Evolutionary conservation across 2,888 invertebrate species (phyloP), one percentile per base, ranked within the genome.

Genomic region (Platypus cylindrus): DNA sequence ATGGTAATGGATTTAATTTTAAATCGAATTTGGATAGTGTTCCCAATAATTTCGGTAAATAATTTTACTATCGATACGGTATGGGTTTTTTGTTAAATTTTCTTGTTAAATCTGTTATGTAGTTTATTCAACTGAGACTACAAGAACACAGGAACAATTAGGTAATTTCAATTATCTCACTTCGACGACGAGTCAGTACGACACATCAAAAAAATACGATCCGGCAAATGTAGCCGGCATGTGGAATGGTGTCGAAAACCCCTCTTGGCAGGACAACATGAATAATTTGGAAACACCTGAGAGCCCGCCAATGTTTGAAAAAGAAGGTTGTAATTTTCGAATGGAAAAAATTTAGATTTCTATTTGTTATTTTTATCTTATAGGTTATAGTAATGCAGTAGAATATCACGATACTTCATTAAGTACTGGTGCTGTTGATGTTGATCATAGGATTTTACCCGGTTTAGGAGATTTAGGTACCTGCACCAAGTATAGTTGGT

Each of bases 291-390:
- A 74, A 47, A 75, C 77, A 1, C 76, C 77, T 1, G 73, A 74
- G 44, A 76, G 77, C 30, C 77, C 78, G 14, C 75, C 75, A 1
- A 66, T 68, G 43, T 75, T 71, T 44, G 77, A 77, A 46, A 71
- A 73, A 48, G 67, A 75, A 47, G 41, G 41, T 41, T 27, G 24
- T 9, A 20, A 9, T n/a, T n/a, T n/a, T n/a, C n/a, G n/a, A n/a
- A n/a, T n/a, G n/a, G n/a, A n/a, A n/a, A n/a, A n/a, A n/a, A n/a
- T n/a, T n/a, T n/a, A n/a, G n/a, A n/a, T n/a, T n/a, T n/a, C n/a
- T n/a, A n/a, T n/a, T n/a, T n/a, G n/a, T n/a, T n/a, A n/a, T n/a
- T n/a, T n/a, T n/a, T 20, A 11, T 5, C 13, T 29, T 28, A 27
- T 24, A 37, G 65, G 68, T 24, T 68, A 67, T 36, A 62, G 60